Conservation (phyloP, 2,888 invertebrate species). For the Altica lythri region DNA sequence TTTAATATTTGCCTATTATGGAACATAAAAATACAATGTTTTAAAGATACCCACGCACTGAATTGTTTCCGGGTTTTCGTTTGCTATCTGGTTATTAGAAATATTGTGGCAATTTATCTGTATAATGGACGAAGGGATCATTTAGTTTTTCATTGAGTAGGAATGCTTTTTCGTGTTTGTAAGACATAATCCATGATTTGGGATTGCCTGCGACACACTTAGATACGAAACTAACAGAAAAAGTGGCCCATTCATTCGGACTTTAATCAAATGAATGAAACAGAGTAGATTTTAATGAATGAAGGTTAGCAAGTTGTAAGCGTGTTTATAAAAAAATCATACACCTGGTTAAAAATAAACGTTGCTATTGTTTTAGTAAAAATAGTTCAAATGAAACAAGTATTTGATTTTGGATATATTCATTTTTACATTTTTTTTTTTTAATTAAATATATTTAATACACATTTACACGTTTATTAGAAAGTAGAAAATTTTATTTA, state of each 20-base stretch:
- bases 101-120: too few species aligned
- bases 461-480: too few species aligned
- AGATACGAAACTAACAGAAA: conserved; percentile 13
- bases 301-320: conserved; percentile 16
- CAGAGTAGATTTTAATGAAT: conserved; percentile 10
- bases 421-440: too few species aligned
- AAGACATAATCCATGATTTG: conserved; percentile 6
- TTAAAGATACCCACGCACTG: too few species aligned
- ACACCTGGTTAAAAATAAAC: conserved; percentile 18
- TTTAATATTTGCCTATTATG: too few species aligned
- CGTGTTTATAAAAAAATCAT: conserved; percentile 10
- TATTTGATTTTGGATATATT: too few species aligned
- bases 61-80: too few species aligned
- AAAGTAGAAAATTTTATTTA: too few species aligned
- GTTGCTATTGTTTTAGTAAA: conserved; percentile 6
- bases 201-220: conserved; percentile 6
- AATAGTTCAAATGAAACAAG: conserved; percentile 12
- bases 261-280: conserved; percentile 19
- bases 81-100: too few species aligned
- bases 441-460: too few species aligned
- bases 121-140: neutral
- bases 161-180: conserved; percentile 4
- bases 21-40: too few species aligned
- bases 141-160: conserved; percentile 1
- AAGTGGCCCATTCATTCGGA: conserved; percentile 7